Base-by-base conservation (phyloP, 2,113 vertebrate genomes). In the Forbesichthys papilliferus region DNA sequence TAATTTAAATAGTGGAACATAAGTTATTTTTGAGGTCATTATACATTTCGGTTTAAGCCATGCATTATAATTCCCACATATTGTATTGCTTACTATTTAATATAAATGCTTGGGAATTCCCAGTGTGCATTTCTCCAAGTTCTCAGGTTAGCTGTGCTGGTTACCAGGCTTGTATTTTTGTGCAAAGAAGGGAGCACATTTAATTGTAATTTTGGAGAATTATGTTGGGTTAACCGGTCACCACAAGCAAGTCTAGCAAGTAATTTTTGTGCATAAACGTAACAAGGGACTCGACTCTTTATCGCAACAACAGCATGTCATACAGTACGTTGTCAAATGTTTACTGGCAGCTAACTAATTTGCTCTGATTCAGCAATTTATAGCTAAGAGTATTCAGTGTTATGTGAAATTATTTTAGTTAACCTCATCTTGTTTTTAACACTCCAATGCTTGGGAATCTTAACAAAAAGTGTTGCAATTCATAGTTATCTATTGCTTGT, bases 271-370 rank as follows among this genome's bases (percentile, higher is more conserved):
- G 67, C 67, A 65, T 68, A 76, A 9, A 64, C 16, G 16, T 72
- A 27, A 75, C 70, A 71, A 83, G 81, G 73, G 65, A 81, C 6
- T 14, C 56, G 18, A 13, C 66, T 77, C 54, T 59, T 14, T 18
- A 16, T 4, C 58, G 66, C 34, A 46, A 12, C 59, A 61, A 65
- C 3, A 72, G 8, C 53, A 58, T 60, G 27, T 14, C 46, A 75
- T 69, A 67, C 73, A 14, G 71, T 61, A 52, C 55, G 42, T 9
- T 55, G 49, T 7, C 0, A 65, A n/a, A 57, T 14, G 34, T 42
- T 70, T 64, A 74, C 48, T 68, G 84, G 84, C 84, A 89, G 77
- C 88, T 91, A 53, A 74, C 5, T 53, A 20, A 10, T 27, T 34
- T 11, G 10, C 71, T 70, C 27, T 68, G 12, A 60, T 67, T 74